Conservation (phyloP, 23 tunicate genomes). For the Trididemnum nubilum region DNA sequence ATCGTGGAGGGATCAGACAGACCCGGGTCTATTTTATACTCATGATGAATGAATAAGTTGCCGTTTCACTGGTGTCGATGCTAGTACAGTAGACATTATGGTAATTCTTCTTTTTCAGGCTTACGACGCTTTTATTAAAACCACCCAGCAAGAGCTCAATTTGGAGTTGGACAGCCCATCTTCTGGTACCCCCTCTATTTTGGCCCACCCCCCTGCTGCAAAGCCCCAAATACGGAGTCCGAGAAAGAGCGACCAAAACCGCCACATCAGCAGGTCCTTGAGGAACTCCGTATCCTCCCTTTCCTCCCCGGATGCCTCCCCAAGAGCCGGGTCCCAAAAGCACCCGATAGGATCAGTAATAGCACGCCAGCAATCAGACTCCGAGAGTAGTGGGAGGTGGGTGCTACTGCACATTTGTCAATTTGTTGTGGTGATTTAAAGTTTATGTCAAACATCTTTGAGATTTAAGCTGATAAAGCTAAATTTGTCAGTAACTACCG, state of each 20-base stretch:
- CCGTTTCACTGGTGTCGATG: too few relatives aligned
- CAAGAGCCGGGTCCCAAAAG: slow-evolving; percentile 64
- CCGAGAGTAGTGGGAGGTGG: slow-evolving; percentile 86
- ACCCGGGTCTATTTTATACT: too few relatives aligned
- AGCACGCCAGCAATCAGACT: slow-evolving; percentile 58
- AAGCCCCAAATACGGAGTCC: slow-evolving; percentile 96
- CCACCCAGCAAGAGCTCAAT: slow-evolving; percentile 76
- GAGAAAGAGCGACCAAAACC: slow-evolving; percentile 68
- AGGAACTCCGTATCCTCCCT: slow-evolving; percentile 35
- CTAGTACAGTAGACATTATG: too few relatives aligned
- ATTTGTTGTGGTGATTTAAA: neutral
- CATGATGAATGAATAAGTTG: too few relatives aligned
- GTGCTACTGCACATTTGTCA: slow-evolving; percentile 10
- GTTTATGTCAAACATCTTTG: neutral
- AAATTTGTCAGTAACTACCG: too few relatives aligned
- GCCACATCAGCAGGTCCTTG: slow-evolving; percentile 30
- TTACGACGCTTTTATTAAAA: slow-evolving; percentile 76
- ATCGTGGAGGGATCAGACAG: too few relatives aligned
- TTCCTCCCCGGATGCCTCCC: slow-evolving; percentile 75
- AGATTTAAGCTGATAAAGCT: too few relatives aligned
- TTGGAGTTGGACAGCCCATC: slow-evolving; percentile 59
- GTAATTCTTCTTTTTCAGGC: slow-evolving; percentile 76
- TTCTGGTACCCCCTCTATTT: neutral
- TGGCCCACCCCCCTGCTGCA: slow-evolving; percentile 6
- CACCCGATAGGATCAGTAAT: slow-evolving; percentile 8